Evolutionary conservation across 1,140 invertebrate species (phyloP).

Genomic region (Amyelois transitella): DNA sequence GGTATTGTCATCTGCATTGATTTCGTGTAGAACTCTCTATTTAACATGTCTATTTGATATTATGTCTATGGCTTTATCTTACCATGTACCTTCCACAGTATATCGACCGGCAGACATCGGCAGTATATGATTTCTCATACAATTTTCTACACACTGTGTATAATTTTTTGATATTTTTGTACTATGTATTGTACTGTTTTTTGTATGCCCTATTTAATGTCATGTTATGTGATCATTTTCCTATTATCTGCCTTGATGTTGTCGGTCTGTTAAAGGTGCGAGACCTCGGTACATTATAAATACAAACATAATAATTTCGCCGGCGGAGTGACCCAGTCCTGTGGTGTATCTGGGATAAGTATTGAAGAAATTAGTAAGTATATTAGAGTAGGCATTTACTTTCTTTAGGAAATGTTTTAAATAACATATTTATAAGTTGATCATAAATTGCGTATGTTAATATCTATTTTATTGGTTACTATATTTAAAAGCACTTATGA

Average conservation of each 20-base stretch:
- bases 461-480: too few relatives aligned
- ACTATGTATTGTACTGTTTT: constrained; percentile 2
- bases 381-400: neutral
- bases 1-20: constrained; percentile 6
- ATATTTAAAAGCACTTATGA: too few relatives aligned
- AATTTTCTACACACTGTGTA: neutral
- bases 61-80: neutral
- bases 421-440: neutral
- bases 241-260: constrained; percentile 29
- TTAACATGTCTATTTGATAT: neutral
- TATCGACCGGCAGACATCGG: neutral
- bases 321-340: neutral
- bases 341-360: neutral
- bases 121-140: neutral
- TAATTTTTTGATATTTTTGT: constrained; percentile 1
- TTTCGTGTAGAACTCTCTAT: constrained; percentile 2
- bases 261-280: constrained; percentile 66
- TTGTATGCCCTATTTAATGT: constrained; percentile 26
- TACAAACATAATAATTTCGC: neutral
- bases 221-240: constrained; percentile 32
- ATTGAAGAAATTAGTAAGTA: neutral
- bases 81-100: constrained; percentile 11
- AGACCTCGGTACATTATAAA: constrained; percentile 13
- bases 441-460: too few relatives aligned
- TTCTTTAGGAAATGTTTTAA: neutral